Evolutionary conservation across 64 coral and sea anemone genomes (phyloP).

Genomic region (Dendronephthya gigantea): DNA sequence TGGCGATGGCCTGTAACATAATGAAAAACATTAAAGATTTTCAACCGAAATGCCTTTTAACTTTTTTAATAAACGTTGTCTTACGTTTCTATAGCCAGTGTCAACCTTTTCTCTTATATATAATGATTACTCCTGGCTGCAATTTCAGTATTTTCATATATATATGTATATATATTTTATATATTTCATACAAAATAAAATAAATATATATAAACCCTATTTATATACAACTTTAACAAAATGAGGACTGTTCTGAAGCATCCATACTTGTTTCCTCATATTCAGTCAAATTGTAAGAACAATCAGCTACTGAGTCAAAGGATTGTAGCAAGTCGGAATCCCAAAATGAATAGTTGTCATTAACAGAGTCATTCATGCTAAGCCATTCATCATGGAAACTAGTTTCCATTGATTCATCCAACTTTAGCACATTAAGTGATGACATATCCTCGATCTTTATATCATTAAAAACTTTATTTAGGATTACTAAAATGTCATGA

Average conservation of each 20-base stretch:
- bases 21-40: too few species aligned
- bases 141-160: too few species aligned
- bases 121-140: too few species aligned
- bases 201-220: background rate
- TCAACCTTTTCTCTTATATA: too few species aligned
- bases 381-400: background rate
- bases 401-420: background rate
- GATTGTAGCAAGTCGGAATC: background rate
- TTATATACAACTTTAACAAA: background rate
- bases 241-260: background rate
- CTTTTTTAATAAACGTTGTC: too few species aligned
- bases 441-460: background rate
- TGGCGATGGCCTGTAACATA: too few species aligned
- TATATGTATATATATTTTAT: background rate
- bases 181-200: too few species aligned
- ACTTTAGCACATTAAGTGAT: background rate
- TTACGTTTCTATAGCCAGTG: too few species aligned
- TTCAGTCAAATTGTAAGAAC: background rate
- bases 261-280: background rate
- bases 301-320: background rate
- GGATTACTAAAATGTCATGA: background rate
- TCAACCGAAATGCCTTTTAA: too few species aligned
- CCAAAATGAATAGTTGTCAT: background rate
- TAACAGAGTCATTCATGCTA: background rate
- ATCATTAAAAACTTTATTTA: background rate